Conservation (phyloP, 2,797 vertebrate species). For the Pagetopsis macropterus region DNA sequence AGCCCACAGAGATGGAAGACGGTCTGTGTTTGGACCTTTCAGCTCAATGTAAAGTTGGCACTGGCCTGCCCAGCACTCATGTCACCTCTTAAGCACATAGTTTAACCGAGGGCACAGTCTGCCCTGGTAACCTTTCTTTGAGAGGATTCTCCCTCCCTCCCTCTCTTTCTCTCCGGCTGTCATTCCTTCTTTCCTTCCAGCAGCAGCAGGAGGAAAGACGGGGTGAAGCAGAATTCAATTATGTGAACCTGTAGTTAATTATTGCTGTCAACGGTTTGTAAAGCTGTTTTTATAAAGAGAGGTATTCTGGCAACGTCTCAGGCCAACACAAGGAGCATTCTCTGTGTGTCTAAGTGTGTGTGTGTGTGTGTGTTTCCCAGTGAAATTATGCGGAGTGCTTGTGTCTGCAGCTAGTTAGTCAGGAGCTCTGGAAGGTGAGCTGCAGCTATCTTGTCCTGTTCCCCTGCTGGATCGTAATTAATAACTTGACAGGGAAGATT, state of each 20-base stretch:
- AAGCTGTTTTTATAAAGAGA: constrained; percentile 79
- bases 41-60: constrained; percentile 69
- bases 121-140: constrained; percentile 73
- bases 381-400: constrained; percentile 49
- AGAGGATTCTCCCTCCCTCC: constrained; percentile 47
- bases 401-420: constrained; percentile 61
- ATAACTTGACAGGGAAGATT: constrained; percentile 13
- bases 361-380: constrained; percentile 39
- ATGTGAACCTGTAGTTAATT: constrained; percentile 81
- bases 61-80: constrained; percentile 59
- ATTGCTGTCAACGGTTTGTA: constrained; percentile 79
- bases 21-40: constrained; percentile 46
- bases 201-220: constrained; percentile 53
- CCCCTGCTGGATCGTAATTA: constrained; percentile 27
- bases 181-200: constrained; percentile 58
- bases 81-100: constrained; percentile 75
- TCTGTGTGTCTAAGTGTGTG: constrained; percentile 51
- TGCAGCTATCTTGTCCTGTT: constrained; percentile 39
- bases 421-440: constrained; percentile 49
- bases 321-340: constrained; percentile 68
- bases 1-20: constrained; percentile 26
- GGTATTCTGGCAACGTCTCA: constrained; percentile 74
- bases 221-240: constrained; percentile 74
- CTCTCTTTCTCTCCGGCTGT: constrained; percentile 32
- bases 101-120: constrained; percentile 65